These are phyloP conservation scores for Campoplex nolae DNA, from an alignment of 2,888 invertebrate genomes.

Conservation along the genomic window DNA sequence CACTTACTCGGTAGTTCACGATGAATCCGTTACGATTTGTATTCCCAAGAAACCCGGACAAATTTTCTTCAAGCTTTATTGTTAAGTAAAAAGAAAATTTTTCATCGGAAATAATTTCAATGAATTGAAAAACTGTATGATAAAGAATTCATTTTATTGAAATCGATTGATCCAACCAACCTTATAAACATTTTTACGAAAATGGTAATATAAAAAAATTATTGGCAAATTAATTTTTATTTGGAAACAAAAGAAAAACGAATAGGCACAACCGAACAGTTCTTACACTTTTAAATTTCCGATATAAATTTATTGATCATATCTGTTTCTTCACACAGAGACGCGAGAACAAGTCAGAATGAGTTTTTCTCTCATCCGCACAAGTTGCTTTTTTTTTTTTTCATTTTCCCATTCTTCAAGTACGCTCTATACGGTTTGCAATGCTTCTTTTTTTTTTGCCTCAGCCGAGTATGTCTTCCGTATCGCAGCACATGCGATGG, in stretches of 20 bases:
- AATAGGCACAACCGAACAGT: not conserved
- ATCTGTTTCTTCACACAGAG: conserved; percentile 18
- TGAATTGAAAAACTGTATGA: too few relatives aligned
- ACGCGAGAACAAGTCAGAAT: not conserved
- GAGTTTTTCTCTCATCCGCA: not conserved
- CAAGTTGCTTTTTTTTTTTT: not conserved
- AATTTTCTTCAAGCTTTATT: not conserved
- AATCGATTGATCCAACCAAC: too few relatives aligned
- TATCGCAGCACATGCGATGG: conserved; percentile 30
- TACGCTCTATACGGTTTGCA: conserved; percentile 5
- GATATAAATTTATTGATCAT: conserved; percentile 38
- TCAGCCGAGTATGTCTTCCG: conserved; percentile 35
- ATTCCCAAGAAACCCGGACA: not conserved
- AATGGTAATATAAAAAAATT: too few relatives aligned
- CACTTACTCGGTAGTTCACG: not conserved
- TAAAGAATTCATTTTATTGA: too few relatives aligned
- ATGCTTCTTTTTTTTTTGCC: conserved; percentile 15
- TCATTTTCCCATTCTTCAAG: conserved; percentile 4
- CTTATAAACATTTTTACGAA: too few relatives aligned
- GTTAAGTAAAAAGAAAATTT: not conserved
- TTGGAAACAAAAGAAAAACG: not conserved
- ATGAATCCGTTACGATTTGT: not conserved
- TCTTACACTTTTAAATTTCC: conserved; percentile 14
- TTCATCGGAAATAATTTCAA: not conserved
- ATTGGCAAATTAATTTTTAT: too few relatives aligned